Evolutionary conservation across 2,113 vertebrate species (phyloP), one percentile per base, ranked within the genome.

Genomic region (Eretmochelys imbricata): DNA sequence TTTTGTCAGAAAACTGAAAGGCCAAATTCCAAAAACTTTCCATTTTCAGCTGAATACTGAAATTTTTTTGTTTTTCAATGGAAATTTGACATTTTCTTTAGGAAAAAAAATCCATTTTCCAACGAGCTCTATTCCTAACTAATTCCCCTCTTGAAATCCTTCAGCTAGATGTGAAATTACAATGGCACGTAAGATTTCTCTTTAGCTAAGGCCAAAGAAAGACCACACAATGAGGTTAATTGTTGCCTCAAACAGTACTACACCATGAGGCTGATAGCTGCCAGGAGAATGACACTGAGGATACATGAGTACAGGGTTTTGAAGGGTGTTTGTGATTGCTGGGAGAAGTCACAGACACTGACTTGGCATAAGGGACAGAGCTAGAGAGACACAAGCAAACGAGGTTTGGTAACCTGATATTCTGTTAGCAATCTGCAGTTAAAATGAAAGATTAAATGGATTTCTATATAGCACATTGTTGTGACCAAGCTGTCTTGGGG

Each of bases 401-500:
- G 13, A 51, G 81, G 31, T 51, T 38, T 16, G 1, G 42, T 5
- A 42, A 84, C 16, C 20, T 19, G 20, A 25, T 8, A 31, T 48
- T 62, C 54, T 31, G 10, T 19, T 20, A 46, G n/a, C 27, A 4
- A 76, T 17, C 0, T 1, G 22, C 11, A 57, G 79, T 57, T 88
- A 48, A 42, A 46, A 4, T 4, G 81, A 10, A 17, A 22, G 85
- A 27, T 38, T 1, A 4, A 54, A 69, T 8, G 78, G 49, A 54
- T 49, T 0, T 1, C n/a, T 31, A 3, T 48, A 2, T 16, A 1
- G 81, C 55, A n/a, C n/a, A 46, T 24, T 0, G 2, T 82, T 38
- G 62, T 2, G 80, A 20, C 75, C 2, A 65, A 10, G 46, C 87
- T 69, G 25, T 8, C 88, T 48, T 12, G 49, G 29, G 29, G 59